phyloP scores from a whole-genome alignment of 2,888 invertebrate genomes.

The Incurvaria masculella region DNA sequence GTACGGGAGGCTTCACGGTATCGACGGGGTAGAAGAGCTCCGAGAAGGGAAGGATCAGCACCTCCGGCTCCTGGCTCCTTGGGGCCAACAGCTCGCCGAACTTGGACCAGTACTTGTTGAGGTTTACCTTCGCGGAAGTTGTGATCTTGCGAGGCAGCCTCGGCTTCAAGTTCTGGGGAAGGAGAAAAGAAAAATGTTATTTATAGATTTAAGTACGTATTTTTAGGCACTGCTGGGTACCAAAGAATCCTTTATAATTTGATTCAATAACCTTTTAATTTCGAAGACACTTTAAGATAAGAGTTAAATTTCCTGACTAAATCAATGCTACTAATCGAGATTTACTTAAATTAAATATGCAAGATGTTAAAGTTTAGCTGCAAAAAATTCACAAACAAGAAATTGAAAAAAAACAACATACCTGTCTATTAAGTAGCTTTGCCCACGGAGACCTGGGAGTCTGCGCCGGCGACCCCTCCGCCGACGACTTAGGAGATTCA shows the following conservation, averaged over 20 bases:
- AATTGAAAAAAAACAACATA: constrained; percentile 32
- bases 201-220: neutral
- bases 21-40: constrained; percentile 42
- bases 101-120: constrained; percentile 63
- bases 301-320: no score
- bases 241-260: neutral
- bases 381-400: constrained; percentile 3
- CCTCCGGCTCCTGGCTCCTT: constrained; percentile 47
- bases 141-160: constrained; percentile 56
- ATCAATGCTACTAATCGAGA: no score
- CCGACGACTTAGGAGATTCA: constrained; percentile 21
- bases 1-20: constrained; percentile 33
- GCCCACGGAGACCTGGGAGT: constrained; percentile 56
- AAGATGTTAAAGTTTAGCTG: neutral
- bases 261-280: no score
- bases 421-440: constrained; percentile 55
- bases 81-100: constrained; percentile 57
- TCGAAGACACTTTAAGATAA: no score
- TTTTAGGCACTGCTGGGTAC: neutral
- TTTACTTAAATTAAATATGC: no score
- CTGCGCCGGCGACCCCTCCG: constrained; percentile 40
- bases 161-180: constrained; percentile 52
- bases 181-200: neutral
- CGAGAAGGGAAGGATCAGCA: constrained; percentile 39
- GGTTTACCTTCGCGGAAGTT: constrained; percentile 57